These are phyloP conservation scores for Ostrea edulis DNA, from an alignment of 1,140 invertebrate genomes.

Conservation along the genomic window DNA sequence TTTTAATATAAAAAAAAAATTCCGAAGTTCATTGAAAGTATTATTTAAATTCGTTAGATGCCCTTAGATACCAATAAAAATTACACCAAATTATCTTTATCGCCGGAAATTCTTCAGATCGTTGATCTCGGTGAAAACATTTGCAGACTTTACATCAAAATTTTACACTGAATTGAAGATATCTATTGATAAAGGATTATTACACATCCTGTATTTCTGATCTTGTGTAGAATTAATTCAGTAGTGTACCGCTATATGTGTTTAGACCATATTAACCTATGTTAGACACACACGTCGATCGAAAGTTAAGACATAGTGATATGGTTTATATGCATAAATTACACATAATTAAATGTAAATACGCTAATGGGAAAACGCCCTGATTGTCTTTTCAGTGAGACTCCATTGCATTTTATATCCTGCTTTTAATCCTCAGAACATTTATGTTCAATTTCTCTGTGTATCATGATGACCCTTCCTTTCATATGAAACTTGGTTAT, in stretches of 20 bases:
- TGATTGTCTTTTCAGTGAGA: not conserved
- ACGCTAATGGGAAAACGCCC: not conserved
- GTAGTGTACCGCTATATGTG: not conserved
- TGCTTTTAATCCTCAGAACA: too few species aligned
- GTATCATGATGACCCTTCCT: too few species aligned
- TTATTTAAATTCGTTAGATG: not conserved
- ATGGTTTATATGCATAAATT: too few species aligned
- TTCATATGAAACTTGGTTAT: too few species aligned
- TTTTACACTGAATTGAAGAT: not conserved
- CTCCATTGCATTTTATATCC: too few species aligned
- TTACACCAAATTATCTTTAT: conserved; percentile 4
- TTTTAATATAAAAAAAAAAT: too few species aligned
- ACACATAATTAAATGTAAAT: too few species aligned
- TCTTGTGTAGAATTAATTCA: not conserved
- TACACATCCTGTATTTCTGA: not conserved
- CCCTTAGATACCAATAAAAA: not conserved
- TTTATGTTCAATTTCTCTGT: too few species aligned
- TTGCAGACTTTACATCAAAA: conserved; percentile 17
- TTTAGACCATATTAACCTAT: not conserved
- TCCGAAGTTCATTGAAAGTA: too few species aligned
- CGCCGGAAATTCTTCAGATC: not conserved
- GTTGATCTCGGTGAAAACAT: not conserved
- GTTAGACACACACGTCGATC: not conserved
- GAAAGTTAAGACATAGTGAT: not conserved
- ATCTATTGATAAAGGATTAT: conserved; percentile 24